These are phyloP conservation scores for Girardinus metallicus DNA, from an alignment of 2,797 vertebrate genomes.

Conservation along the genomic window DNA sequence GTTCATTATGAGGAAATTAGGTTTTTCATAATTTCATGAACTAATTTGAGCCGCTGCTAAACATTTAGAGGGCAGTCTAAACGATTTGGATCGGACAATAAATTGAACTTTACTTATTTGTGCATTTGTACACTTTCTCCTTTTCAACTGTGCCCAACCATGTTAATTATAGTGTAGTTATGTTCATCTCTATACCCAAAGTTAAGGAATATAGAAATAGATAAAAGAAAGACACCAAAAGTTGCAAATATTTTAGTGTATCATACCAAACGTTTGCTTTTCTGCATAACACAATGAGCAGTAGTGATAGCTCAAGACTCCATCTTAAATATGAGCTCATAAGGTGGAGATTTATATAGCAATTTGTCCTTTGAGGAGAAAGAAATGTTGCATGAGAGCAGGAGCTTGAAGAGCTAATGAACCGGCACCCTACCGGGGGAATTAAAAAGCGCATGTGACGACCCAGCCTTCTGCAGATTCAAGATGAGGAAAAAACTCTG, in stretches of 20 bases:
- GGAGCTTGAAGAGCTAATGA: background rate
- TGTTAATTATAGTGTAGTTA: background rate
- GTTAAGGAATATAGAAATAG: background rate
- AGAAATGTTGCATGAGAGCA: background rate
- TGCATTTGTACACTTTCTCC: background rate
- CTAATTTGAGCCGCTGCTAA: background rate
- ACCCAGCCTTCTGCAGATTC: background rate
- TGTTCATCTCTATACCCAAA: background rate
- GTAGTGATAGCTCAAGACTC: background rate
- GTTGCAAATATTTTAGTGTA: background rate
- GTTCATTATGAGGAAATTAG: too few species aligned
- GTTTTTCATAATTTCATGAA: background rate
- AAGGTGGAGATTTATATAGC: background rate
- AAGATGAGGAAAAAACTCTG: background rate
- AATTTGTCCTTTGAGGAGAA: background rate
- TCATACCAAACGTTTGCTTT: background rate
- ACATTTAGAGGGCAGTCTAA: background rate
- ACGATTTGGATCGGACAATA: background rate
- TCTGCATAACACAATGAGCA: background rate
- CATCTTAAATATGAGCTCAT: background rate
- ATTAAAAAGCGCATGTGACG: background rate
- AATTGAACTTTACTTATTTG: background rate
- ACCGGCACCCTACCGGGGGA: background rate
- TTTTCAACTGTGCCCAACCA: background rate
- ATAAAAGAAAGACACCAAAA: background rate